Percentiles rank a stretch among this genome's conserved stretches.
phyloP scores from a whole-genome alignment of 1,140 invertebrate genomes.

The Lamellibrachia luymesi region DNA sequence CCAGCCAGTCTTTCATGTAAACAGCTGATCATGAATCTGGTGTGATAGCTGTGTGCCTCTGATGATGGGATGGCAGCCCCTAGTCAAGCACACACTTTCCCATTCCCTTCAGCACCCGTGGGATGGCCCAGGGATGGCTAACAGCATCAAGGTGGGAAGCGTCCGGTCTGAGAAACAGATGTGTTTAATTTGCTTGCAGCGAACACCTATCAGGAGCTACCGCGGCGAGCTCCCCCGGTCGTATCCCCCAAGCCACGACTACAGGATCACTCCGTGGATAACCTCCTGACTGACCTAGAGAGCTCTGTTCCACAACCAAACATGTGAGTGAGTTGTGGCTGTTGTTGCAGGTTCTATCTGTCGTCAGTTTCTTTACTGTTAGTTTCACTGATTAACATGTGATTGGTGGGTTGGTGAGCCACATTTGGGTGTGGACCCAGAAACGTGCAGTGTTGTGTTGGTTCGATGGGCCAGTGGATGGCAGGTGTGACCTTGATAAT shows the following conservation, averaged over 20 bases:
- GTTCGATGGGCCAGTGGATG: neutral
- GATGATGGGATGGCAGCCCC: neutral
- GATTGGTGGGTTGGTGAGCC: neutral
- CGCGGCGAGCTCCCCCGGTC: neutral
- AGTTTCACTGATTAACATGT: neutral
- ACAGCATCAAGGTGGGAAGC: neutral
- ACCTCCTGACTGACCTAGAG: neutral
- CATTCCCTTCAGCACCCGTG: neutral
- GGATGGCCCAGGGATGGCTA: neutral
- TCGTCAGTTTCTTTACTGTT: neutral
- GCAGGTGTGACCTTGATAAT: neutral
- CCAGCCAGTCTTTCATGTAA: neutral
- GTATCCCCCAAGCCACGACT: neutral
- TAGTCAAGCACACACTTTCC: neutral
- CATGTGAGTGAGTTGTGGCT: neutral
- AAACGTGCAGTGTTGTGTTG: neutral
- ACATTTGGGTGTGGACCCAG: neutral
- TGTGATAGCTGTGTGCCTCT: neutral
- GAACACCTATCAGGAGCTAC: neutral
- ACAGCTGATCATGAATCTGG: neutral
- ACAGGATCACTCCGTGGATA: neutral
- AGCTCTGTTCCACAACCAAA: neutral
- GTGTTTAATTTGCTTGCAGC: conserved; percentile 4
- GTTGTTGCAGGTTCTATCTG: neutral
- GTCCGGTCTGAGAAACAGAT: neutral